Base-by-base conservation (phyloP, 1,140 invertebrate species). In the Thereuonema tuberculata region DNA sequence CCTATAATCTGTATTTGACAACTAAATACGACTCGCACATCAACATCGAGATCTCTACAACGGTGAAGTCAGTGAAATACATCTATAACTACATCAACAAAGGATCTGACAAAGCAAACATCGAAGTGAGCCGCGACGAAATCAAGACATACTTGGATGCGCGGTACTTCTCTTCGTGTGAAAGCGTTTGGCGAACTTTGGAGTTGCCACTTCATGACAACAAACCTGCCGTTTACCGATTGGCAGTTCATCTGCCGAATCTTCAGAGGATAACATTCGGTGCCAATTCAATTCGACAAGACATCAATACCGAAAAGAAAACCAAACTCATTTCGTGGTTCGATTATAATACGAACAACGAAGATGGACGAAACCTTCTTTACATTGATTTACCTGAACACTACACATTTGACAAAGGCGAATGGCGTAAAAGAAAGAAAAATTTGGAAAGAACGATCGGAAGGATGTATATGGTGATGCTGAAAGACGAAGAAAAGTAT, bases 231-330 rank as follows among this genome's bases (percentile, higher is more conserved):
- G 68, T 77, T 64, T 43, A 69, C 46, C 70, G 74, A 62, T 67
- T 79, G 28, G 67, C 67, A 3, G 74, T 78, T 9, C 75, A 79
- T 71, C 62, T 80, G 17, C 67, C 73, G 64, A 73, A 72, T 67
- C 68, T 71, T 58, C 73, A 79, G 53, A 14, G 3, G 21, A 24
- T 50, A 14, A 50, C 48, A 50, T 50, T 50, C 21, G 48, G 21
- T 50, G 9, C 48, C 5, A 50, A 50, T 50, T 5, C 17, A 50
- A 14, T 9, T 24, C 23, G 21, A 5, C 5, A 50, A 50, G 23
- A 12, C 9, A 27, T 28, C 9, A 29, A 26, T 28, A 9, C 5
- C 23, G 9, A 55, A 55, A 55, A 55, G 28, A 26, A 17, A 55
- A 28, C 53, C 12, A 55, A 55, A 25, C 28, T 55, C 5, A 55